Percentiles rank a stretch among this genome's conserved stretches.
Evolutionary conservation across 2,113 vertebrate genomes (phyloP).

Genomic region (Equus przewalskii): DNA sequence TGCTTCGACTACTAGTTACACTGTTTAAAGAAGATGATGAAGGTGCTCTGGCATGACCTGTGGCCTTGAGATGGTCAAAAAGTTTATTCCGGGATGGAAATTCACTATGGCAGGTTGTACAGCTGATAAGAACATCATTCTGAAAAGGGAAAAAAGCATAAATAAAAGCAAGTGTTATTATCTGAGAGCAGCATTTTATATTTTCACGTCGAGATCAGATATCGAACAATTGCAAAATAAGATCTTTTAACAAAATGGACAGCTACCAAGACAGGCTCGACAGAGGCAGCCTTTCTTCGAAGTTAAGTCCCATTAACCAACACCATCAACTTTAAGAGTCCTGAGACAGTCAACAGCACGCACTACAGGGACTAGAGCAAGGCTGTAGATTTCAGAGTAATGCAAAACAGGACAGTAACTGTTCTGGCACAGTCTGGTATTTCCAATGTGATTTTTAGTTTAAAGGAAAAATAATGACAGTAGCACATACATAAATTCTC

Average conservation of each 20-base stretch:
- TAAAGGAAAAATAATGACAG: neutral
- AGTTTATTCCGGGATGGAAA: slow-evolving; percentile 97
- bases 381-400: neutral
- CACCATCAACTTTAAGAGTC: neutral
- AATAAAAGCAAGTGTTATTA: neutral
- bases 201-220: slow-evolving; percentile 6
- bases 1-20: slow-evolving; percentile 86
- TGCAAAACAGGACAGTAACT: neutral
- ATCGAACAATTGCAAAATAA: neutral
- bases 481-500: neutral
- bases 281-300: neutral
- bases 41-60: slow-evolving; percentile 92
- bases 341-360: neutral
- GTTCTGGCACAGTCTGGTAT: neutral
- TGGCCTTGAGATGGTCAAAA: slow-evolving; percentile 96
- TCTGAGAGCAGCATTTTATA: neutral
- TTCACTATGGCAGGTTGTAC: slow-evolving; percentile 91
- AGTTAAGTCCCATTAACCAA: neutral
- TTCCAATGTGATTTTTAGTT: neutral
- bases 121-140: slow-evolving; percentile 90
- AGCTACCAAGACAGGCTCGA: neutral
- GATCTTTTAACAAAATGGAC: neutral
- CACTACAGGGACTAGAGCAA: neutral
- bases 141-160: slow-evolving; percentile 70
- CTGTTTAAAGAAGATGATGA: slow-evolving; percentile 72